A percentile compares a stretch with the other conserved stretches of the same genome.
Evolutionary conservation across 2,888 invertebrate species (phyloP).

Genomic region (Theristus sp.): DNA sequence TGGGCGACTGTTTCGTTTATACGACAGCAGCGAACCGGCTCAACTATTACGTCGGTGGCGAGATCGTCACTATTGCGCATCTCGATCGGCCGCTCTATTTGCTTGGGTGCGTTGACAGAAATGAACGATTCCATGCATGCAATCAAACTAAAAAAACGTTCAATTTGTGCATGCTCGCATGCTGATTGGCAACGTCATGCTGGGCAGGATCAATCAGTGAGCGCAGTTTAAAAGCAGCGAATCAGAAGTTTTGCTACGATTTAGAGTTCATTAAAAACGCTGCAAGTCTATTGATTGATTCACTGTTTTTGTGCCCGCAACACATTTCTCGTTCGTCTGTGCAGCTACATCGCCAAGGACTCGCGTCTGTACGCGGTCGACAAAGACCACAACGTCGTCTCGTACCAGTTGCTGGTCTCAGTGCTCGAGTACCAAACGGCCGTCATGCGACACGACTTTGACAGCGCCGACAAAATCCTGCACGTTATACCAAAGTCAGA

Average conservation of each 20-base stretch:
- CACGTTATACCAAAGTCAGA: neutral
- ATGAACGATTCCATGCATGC: neutral
- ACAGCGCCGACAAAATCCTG: slow-evolving; percentile 59
- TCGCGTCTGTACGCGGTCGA: slow-evolving; percentile 87
- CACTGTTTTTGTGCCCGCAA: too few relatives aligned
- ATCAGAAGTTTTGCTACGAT: too few relatives aligned
- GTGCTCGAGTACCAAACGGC: slow-evolving; percentile 98
- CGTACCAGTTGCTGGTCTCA: slow-evolving; percentile 62
- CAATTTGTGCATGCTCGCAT: too few relatives aligned
- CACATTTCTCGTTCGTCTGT: too few relatives aligned
- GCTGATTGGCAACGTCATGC: too few relatives aligned
- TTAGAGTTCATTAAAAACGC: too few relatives aligned
- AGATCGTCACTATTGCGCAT: slow-evolving; percentile 93
- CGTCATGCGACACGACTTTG: slow-evolving; percentile 93
- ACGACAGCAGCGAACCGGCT: slow-evolving; percentile 90
- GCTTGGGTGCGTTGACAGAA: slow-evolving; percentile 65
- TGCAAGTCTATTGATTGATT: too few relatives aligned
- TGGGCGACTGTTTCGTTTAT: slow-evolving; percentile 90
- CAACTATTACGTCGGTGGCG: slow-evolving; percentile 97
- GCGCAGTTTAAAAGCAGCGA: too few relatives aligned
- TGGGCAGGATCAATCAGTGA: too few relatives aligned
- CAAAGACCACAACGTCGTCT: slow-evolving; percentile 85
- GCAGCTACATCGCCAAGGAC: slow-evolving; percentile 44
- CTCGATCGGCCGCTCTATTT: slow-evolving; percentile 88
- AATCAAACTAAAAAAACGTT: neutral